Base-by-base conservation (phyloP, 2,113 vertebrate species). In the Todiramphus chloris region DNA sequence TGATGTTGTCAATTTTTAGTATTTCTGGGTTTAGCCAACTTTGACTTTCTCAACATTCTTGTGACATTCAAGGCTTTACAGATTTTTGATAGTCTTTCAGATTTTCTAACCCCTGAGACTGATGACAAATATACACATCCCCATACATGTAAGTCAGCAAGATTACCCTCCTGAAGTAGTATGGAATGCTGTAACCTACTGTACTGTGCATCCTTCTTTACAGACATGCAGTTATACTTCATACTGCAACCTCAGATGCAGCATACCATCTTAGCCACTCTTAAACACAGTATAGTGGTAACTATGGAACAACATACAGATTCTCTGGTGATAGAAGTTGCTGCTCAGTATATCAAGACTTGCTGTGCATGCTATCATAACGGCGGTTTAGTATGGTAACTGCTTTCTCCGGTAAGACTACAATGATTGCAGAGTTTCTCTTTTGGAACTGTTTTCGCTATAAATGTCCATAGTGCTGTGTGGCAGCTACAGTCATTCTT, bases 351-450 rank as follows among this genome's bases (percentile, higher is more conserved):
- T 27, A 48, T 5, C 68, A 55, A 2, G 0, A 48, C 46, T n/a
- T n/a, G 6, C 0, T 5, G 21, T 20, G 33, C 15, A 12, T 12
- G 31, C 21, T 35, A 7, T 6, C 30, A 64, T 4, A 37, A 43
- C 24, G 9, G 16, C 2, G 10, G 56, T 64, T 76, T 39, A 75
- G 33, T 41, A 13, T 0, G 0, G 20, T 33, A 74, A 68, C 25
- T 81, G 56, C 69, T 82, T 74, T 78, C 43, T 35, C 56, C 56
- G 59, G 15, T 37, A 37, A 4, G 27, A 91, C 0, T 68, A 46
- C 35, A 64, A 39, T 37, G 44, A 53, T 20, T 58, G 43, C 64
- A 81, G 46, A 39, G 41, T 69, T 76, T 73, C 62, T 55, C 30
- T 82, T 85, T 2, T 11, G 30, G 39, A 76, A 43, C 2, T 63